Conservation (phyloP, 1,140 invertebrate species). For the Scaptomyza montana region DNA sequence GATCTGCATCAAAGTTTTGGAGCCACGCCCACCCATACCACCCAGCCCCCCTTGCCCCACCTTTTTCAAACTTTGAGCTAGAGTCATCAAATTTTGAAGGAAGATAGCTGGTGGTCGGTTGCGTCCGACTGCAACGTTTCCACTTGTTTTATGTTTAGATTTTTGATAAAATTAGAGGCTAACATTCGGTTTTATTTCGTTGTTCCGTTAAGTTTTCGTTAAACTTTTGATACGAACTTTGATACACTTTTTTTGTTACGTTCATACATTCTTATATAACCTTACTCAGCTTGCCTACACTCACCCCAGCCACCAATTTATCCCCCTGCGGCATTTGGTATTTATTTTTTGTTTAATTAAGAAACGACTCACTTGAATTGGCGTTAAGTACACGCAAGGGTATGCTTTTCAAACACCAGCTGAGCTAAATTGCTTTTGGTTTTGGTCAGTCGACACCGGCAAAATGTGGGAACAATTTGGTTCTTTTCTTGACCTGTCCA, state of each 20-base stretch:
- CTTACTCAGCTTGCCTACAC: slow-evolving; percentile 17
- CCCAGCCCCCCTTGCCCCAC: too few relatives aligned
- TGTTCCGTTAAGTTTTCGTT: too few relatives aligned
- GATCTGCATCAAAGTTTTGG: too few relatives aligned
- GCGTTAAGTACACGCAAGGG: slow-evolving; percentile 65
- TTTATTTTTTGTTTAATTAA: slow-evolving; percentile 38
- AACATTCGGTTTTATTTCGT: background rate
- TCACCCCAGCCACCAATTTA: background rate
- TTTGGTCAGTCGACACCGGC: background rate
- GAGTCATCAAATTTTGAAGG: too few relatives aligned
- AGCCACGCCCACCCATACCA: too few relatives aligned
- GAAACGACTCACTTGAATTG: slow-evolving; percentile 51
- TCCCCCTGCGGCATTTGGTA: slow-evolving; percentile 33
- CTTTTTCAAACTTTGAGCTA: too few relatives aligned
- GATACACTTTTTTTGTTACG: slow-evolving; percentile 33
- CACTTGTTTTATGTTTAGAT: too few relatives aligned
- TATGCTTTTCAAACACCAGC: slow-evolving; percentile 3
- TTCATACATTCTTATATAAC: slow-evolving; percentile 20
- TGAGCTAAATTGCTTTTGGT: background rate
- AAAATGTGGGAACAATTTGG: background rate
- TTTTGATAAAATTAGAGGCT: slow-evolving; percentile 27
- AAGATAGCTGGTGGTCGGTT: too few relatives aligned
- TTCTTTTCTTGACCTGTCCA: slow-evolving; percentile 23
- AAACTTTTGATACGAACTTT: slow-evolving; percentile 54
- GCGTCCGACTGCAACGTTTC: too few relatives aligned